These are phyloP conservation scores for Polia nebulosa DNA, from an alignment of 2,888 invertebrate species.

Conservation along the genomic window DNA sequence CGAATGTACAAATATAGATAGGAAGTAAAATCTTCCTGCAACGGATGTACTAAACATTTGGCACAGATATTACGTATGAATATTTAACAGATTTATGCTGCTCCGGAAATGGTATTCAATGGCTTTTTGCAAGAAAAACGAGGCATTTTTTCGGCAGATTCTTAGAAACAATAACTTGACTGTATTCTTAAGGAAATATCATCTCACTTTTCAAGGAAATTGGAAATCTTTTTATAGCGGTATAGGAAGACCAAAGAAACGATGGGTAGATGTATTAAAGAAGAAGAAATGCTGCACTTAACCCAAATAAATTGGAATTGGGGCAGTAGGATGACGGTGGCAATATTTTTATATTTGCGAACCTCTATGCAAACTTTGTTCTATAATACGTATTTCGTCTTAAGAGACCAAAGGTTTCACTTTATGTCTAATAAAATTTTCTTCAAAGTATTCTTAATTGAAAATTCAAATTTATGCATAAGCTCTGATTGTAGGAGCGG, in stretches of 20 bases:
- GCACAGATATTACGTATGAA: slow-evolving; percentile 9
- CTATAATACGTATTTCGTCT: slow-evolving; percentile 86
- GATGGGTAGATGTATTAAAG: background rate
- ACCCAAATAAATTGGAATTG: no score
- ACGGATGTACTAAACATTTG: slow-evolving; percentile 14
- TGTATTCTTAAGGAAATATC: slow-evolving; percentile 10
- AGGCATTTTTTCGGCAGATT: background rate
- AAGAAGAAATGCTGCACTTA: background rate
- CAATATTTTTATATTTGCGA: slow-evolving; percentile 8
- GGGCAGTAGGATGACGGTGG: background rate
- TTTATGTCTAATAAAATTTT: slow-evolving; percentile 90
- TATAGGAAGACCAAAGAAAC: no score
- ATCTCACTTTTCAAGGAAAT: background rate
- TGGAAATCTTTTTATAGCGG: slow-evolving; percentile 4
- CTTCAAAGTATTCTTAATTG: slow-evolving; percentile 90
- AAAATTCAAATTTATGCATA: slow-evolving; percentile 91
- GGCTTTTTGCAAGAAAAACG: slow-evolving; percentile 20
- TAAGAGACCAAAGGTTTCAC: slow-evolving; percentile 89
- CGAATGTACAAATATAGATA: slow-evolving; percentile 10
- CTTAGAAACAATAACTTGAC: slow-evolving; percentile 6
- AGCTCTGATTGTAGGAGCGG: slow-evolving; percentile 89
- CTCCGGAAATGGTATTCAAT: slow-evolving; percentile 56
- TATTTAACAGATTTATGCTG: slow-evolving; percentile 31
- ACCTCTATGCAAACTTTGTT: slow-evolving; percentile 72
- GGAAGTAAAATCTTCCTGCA: background rate